Evolutionary conservation across 1,140 invertebrate genomes (phyloP).

Genomic region (Lerema accius): DNA sequence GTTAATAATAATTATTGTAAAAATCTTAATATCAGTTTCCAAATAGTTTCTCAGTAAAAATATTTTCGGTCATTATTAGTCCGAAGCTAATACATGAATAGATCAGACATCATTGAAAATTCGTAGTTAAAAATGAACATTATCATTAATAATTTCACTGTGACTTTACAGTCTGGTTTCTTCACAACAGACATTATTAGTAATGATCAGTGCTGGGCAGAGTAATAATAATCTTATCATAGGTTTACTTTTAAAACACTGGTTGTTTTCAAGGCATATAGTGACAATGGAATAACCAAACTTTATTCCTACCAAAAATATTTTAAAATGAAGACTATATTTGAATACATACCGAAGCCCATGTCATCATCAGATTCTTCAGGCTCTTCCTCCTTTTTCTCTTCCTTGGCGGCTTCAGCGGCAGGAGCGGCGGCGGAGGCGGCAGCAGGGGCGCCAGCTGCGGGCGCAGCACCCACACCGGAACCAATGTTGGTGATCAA

Average conservation of each 20-base stretch:
- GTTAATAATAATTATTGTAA: conserved; percentile 32
- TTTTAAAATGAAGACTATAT: no score
- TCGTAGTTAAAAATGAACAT: no score
- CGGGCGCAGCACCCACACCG: conserved; percentile 93
- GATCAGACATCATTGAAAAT: conserved; percentile 45
- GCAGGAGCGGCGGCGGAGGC: conserved; percentile 86
- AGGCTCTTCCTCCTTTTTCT: conserved; percentile 93
- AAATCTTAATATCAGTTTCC: background rate
- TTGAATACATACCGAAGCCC: conserved; percentile 94
- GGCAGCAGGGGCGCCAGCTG: conserved; percentile 86
- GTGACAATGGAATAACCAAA: no score
- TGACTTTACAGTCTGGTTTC: no score
- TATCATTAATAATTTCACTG: no score
- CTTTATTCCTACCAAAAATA: no score
- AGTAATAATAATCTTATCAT: no score
- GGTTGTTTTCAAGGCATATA: no score
- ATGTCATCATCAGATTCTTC: conserved; percentile 97
- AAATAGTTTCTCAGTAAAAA: conserved; percentile 64
- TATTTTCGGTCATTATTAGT: conserved; percentile 62
- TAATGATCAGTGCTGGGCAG: no score
- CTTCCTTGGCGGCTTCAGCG: conserved; percentile 89
- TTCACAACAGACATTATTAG: no score
- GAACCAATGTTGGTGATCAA: conserved; percentile 97
- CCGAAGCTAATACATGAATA: conserved; percentile 83
- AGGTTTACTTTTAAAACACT: no score